Evolutionary conservation across 2,113 vertebrate species (phyloP), one percentile per base, ranked within the genome.

Genomic region (Loxodonta africana): DNA sequence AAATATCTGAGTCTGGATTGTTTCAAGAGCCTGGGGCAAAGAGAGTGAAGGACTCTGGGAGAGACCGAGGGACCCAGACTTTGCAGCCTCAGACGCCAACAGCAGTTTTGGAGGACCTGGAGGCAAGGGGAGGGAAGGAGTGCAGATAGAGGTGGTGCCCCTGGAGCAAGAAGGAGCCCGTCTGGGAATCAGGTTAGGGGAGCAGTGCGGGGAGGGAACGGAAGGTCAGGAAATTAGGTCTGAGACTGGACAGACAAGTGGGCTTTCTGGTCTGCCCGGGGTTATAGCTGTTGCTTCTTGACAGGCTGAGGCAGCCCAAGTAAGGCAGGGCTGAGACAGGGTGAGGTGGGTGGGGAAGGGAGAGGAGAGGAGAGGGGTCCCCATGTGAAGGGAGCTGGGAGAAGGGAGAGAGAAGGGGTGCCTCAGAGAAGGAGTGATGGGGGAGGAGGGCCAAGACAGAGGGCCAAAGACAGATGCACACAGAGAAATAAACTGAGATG

Each of bases 141-240:
- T 37, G 33, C 5, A 6, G 33, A 73, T 8, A 15, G n/a, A 8
- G 28, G 12, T 1, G 0, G 37, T 18, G 51, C 10, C 20, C 14
- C 69, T 8, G 48, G 11, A 5, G 11, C 15, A 14, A 21, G 57
- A 21, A 82, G 33, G 5, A 48, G 48, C 48, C 81, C 57, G n/a
- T 51, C 14, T 83, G 63, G 81, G 37, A 57, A 26, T 60, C 33
- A 0, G 37, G 37, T 9, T 18, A 26, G 21, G n/a, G n/a, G 53
- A 25, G 44, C 74, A 77, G 25, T 5, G 12, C 0, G 4, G 33
- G 57, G n/a, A 48, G 73, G 73, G 23, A 23, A 44, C 10, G 41
- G 28, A 30, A 4, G 7, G 77, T 20, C 77, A 53, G 78, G 51
- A 80, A 20, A 81, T 46, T 26, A 37, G 9, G 25, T 15, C 51